These are phyloP conservation scores for Tragelaphus buxtoni DNA, from an alignment of 2,113 vertebrate genomes.

Conservation along the genomic window DNA sequence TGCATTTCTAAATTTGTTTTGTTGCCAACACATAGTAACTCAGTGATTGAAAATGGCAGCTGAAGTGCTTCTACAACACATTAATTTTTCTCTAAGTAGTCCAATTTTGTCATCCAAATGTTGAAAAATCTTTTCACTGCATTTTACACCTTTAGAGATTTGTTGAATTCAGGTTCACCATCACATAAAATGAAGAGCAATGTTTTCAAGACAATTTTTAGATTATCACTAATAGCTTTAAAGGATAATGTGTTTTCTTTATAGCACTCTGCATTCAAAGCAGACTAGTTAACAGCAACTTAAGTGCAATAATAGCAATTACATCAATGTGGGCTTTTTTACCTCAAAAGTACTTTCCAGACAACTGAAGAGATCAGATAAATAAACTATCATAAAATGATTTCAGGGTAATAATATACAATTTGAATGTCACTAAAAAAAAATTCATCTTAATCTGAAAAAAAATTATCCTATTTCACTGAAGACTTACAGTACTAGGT, in stretches of 20 bases:
- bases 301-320: slow-evolving; percentile 80
- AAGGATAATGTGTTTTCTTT: slow-evolving; percentile 73
- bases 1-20: slow-evolving; percentile 73
- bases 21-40: slow-evolving; percentile 81
- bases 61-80: slow-evolving; percentile 77
- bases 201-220: slow-evolving; percentile 76
- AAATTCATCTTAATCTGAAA: slow-evolving; percentile 47
- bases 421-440: slow-evolving; percentile 69
- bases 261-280: slow-evolving; percentile 72
- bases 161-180: slow-evolving; percentile 65
- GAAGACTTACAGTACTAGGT: slow-evolving; percentile 40
- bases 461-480: slow-evolving; percentile 57
- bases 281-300: slow-evolving; percentile 80
- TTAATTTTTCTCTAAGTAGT: slow-evolving; percentile 82
- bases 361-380: slow-evolving; percentile 71
- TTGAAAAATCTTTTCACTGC: slow-evolving; percentile 67
- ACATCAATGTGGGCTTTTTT: slow-evolving; percentile 71
- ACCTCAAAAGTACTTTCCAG: slow-evolving; percentile 71
- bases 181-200: slow-evolving; percentile 64
- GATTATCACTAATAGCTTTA: slow-evolving; percentile 76
- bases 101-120: slow-evolving; percentile 77
- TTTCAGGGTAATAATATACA: slow-evolving; percentile 56
- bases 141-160: slow-evolving; percentile 70
- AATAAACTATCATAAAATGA: slow-evolving; percentile 74
- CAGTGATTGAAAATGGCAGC: slow-evolving; percentile 85